phyloP scores from a whole-genome alignment of 2,888 invertebrate genomes.

The Volucella inanis region DNA sequence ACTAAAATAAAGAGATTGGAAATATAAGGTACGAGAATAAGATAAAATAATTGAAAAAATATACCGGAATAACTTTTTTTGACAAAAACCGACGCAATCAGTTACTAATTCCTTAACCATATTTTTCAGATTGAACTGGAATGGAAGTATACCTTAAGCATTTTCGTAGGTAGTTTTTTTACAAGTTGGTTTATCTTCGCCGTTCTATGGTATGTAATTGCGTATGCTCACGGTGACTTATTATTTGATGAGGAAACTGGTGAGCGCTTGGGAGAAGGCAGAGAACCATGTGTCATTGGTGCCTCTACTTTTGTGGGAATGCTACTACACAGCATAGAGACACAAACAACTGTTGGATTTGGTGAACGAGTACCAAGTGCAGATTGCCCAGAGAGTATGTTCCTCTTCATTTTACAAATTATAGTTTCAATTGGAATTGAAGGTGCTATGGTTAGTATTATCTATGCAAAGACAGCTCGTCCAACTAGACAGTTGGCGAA shows the following conservation, averaged over 20 bases:
- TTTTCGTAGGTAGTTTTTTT: slow-evolving; percentile 93
- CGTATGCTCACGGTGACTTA: slow-evolving; percentile 91
- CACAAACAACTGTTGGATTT: slow-evolving; percentile 93
- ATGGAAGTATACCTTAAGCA: slow-evolving; percentile 95
- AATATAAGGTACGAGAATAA: too few species aligned
- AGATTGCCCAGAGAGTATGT: slow-evolving; percentile 92
- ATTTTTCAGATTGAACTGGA: slow-evolving; percentile 87
- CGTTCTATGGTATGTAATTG: slow-evolving; percentile 90
- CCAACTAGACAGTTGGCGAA: slow-evolving; percentile 90
- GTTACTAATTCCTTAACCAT: too few species aligned
- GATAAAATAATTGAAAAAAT: too few species aligned
- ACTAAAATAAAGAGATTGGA: too few species aligned
- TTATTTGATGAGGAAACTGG: slow-evolving; percentile 84
- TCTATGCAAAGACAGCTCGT: slow-evolving; percentile 91
- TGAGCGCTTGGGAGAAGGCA: slow-evolving; percentile 82
- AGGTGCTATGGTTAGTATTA: slow-evolving; percentile 86
- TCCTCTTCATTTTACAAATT: slow-evolving; percentile 92
- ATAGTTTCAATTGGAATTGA: slow-evolving; percentile 86
- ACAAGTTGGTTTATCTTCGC: slow-evolving; percentile 92
- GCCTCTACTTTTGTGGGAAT: slow-evolving; percentile 86
- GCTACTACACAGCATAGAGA: slow-evolving; percentile 93
- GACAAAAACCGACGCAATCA: too few species aligned
- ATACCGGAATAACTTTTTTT: too few species aligned
- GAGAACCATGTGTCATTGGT: slow-evolving; percentile 85
- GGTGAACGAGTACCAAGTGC: slow-evolving; percentile 91